Evolutionary conservation across 2,888 invertebrate species (phyloP), one percentile per base, ranked within the genome.

Genomic region (Drosophila kanekoi): DNA sequence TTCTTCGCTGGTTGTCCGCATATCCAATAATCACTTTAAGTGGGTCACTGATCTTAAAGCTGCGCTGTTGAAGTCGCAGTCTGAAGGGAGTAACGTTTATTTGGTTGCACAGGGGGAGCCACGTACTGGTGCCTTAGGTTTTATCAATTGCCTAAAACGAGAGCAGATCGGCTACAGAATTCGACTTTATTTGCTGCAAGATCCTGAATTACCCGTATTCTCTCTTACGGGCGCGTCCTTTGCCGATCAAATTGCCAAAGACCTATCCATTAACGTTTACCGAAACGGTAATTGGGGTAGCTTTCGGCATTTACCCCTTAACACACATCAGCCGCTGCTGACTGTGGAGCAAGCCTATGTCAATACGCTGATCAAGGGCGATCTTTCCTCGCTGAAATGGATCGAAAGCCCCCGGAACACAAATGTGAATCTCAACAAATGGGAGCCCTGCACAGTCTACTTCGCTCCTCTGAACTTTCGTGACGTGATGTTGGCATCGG

Each of bases 401-500:
- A 97, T 99, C 90, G 98, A 97, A 93, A 97, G 97, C 67, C 96
- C 96, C 38, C 94, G 95, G 32, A 94, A 94, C 47, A 94, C 94
- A 87, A 60, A 53, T 28, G 41, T 66, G 9, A 63, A 62, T 0
- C 90, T 93, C 74, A 91, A 93, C 1, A 93, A 94, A 64, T 91
- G 93, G n/a, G 96, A 96, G 82, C 93, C 98, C 44, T 98, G 98
- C 93, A 94, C 94, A 70, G 98, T 98, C 6, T 97, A 98, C 92
- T 98, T 97, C 93, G 97, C 98, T 4, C 97, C 98, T 18, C 95
- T 99, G 61, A 99, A 99, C 93, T 99, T 99, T 96, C 95, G 99
- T 77, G 99, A 99, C 93, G 95, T 99, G 79, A 99, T 99, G 99
- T 93, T 99, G 90, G 98, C 99, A 41, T 97, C 98, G 23, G 99